Conservation (phyloP, 2,113 vertebrate genomes). For the Megaptera novaeangliae region DNA sequence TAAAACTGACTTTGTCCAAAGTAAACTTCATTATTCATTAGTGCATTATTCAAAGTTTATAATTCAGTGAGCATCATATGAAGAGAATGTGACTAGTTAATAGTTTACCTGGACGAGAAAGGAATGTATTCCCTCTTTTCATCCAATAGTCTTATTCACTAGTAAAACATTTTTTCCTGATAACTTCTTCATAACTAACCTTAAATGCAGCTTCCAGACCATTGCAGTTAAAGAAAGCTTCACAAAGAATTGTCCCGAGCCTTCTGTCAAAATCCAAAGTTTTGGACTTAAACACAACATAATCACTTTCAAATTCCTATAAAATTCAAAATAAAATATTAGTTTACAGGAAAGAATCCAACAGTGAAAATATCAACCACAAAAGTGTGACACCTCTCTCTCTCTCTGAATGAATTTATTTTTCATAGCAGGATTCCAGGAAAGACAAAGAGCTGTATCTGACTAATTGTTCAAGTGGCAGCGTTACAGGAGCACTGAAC, state of each 20-base stretch:
- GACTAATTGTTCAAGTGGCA: background rate
- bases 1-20: constrained; percentile 5
- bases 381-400: background rate
- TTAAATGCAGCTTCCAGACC: constrained; percentile 87
- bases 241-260: constrained; percentile 82
- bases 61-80: background rate
- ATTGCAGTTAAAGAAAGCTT: constrained; percentile 83
- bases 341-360: background rate
- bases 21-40: background rate
- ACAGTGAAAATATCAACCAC: background rate
- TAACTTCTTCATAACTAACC: constrained; percentile 65
- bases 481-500: background rate
- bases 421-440: background rate
- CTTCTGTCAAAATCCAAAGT: constrained; percentile 80
- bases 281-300: constrained; percentile 81
- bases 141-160: background rate
- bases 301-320: constrained; percentile 84
- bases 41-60: background rate
- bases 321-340: constrained; percentile 15
- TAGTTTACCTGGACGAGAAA: background rate
- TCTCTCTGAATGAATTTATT: background rate
- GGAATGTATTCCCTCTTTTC: background rate
- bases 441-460: background rate
- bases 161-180: background rate
- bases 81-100: background rate